Conservation (phyloP, 2,113 vertebrate genomes). For the Tachysurus vachellii region DNA sequence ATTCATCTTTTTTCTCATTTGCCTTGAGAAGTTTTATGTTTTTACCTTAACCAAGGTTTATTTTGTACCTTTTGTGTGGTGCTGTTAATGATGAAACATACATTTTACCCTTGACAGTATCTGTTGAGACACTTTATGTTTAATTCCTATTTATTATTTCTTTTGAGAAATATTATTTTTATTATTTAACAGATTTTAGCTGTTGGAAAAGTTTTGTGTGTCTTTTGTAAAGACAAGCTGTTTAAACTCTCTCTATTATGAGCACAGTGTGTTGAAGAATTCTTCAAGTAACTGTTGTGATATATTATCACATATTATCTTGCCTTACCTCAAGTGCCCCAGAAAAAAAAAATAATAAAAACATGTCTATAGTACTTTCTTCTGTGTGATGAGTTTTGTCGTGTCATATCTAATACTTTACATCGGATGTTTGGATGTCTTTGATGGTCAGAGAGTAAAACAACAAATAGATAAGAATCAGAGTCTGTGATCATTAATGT, state of each 20-base stretch:
- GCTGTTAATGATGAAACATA: neutral
- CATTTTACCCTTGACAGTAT: neutral
- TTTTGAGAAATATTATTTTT: neutral
- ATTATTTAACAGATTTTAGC: neutral
- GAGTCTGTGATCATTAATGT: neutral
- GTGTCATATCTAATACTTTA: neutral
- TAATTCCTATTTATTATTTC: neutral
- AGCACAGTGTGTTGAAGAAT: neutral
- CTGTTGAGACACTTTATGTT: neutral
- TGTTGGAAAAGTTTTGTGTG: neutral
- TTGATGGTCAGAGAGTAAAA: neutral
- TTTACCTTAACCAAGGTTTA: neutral
- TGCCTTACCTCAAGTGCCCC: neutral
- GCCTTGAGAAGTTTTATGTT: neutral
- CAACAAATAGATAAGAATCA: neutral
- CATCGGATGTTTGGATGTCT: neutral
- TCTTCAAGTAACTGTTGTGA: constrained; percentile 2
- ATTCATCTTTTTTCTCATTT: neutral
- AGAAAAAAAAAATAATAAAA: neutral
- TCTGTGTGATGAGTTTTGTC: neutral
- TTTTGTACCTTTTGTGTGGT: constrained; percentile 10
- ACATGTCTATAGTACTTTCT: neutral
- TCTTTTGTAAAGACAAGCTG: constrained; percentile 21
- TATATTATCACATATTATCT: neutral
- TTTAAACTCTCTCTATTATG: constrained; percentile 18